Percentiles rank a stretch among this genome's conserved stretches.
These are phyloP conservation scores for Isurus oxyrinchus DNA, from an alignment of 2,113 vertebrate genomes.

Conservation along the genomic window DNA sequence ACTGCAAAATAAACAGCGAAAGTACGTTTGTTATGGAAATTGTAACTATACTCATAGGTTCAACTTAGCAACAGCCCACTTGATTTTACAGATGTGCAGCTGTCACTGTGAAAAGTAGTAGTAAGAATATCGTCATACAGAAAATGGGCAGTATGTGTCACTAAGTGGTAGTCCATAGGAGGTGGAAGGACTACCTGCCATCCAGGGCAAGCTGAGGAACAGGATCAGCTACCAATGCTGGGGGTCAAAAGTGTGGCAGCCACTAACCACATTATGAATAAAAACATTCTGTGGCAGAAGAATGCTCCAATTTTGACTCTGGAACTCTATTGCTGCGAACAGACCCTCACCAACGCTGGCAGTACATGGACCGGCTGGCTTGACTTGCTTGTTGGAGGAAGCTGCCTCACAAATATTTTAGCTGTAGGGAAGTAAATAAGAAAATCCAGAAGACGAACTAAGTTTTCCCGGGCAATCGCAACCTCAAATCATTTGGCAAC, in stretches of 20 bases:
- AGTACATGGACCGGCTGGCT: too few relatives aligned
- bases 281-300: background rate
- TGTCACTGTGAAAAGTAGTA: background rate
- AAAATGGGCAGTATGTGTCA: background rate
- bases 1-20: constrained; percentile 49
- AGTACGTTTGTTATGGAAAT: background rate
- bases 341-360: background rate
- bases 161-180: too few relatives aligned
- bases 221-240: background rate
- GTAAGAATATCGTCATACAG: background rate
- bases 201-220: background rate
- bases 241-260: background rate
- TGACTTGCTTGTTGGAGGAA: background rate
- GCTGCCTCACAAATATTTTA: too few relatives aligned
- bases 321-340: background rate
- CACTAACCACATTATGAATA: background rate
- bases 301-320: background rate
- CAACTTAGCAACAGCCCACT: background rate
- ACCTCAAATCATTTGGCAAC: background rate
- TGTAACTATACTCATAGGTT: background rate
- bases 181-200: background rate
- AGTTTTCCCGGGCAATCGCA: background rate
- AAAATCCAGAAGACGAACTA: too few relatives aligned
- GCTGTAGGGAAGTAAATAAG: too few relatives aligned
- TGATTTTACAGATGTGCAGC: background rate